Conservation (phyloP, 53 echinoderm and acorn worm species). For the Apostichopus leukothele region DNA sequence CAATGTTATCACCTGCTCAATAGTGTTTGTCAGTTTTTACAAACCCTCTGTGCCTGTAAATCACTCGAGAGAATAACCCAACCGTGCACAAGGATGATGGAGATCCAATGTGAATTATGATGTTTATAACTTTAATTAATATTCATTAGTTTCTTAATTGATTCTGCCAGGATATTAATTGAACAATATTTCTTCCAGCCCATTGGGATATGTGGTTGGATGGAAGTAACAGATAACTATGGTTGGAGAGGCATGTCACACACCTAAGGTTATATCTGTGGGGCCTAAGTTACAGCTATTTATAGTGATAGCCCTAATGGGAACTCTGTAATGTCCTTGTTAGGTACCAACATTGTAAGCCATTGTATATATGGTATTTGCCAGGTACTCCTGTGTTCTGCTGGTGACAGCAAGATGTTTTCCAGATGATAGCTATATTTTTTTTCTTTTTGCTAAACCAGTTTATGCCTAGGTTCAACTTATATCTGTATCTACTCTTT, state of each 20-base stretch:
- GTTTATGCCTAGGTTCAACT: no score
- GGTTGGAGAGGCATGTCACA: background rate
- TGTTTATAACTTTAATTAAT: background rate
- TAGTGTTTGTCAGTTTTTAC: no score
- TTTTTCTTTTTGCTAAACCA: no score
- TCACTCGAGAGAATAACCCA: background rate
- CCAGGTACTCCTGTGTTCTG: background rate
- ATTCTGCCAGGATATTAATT: constrained; percentile 30
- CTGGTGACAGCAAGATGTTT: background rate
- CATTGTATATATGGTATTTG: background rate
- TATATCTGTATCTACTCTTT: no score
- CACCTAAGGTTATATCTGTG: background rate
- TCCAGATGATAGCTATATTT: background rate
- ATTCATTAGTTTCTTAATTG: constrained; percentile 31
- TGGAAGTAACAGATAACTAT: background rate
- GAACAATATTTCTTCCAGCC: constrained; percentile 28
- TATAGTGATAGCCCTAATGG: background rate
- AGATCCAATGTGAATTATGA: no score
- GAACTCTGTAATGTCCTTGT: background rate
- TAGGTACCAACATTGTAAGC: background rate
- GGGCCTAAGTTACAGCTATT: background rate
- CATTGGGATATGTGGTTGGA: background rate
- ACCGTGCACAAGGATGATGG: background rate
- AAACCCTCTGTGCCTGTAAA: background rate
- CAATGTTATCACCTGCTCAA: no score